phyloP scores from a whole-genome alignment of 2,113 vertebrate genomes.

The Cyprinus carpio region DNA sequence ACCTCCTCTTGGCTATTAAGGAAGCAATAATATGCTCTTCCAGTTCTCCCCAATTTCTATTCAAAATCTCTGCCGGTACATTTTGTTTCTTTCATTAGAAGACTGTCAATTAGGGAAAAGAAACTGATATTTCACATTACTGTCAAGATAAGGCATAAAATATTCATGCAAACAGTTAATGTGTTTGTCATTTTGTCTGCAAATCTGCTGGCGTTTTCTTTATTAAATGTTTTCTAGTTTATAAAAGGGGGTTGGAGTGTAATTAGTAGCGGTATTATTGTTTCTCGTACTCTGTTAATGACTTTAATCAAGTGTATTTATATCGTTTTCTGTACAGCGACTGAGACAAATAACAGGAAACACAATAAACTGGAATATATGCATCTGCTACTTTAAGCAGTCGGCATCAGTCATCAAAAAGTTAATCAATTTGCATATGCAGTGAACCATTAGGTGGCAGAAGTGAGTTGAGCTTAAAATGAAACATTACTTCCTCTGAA shows the following conservation, averaged over 20 bases:
- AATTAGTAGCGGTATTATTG: conserved; percentile 55
- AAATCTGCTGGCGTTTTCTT: conserved; percentile 84
- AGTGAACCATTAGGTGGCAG: conserved; percentile 71
- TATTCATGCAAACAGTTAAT: conserved; percentile 88
- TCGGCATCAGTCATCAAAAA: conserved; percentile 1
- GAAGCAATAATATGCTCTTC: conserved; percentile 44
- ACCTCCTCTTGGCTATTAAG: conserved; percentile 44
- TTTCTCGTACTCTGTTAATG: conserved; percentile 28
- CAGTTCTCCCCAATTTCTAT: conserved; percentile 45
- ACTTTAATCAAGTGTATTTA: conserved; percentile 53
- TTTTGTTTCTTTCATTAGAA: conserved; percentile 78
- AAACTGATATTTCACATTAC: conserved; percentile 87
- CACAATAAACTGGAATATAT: conserved; percentile 28
- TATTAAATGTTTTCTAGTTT: conserved; percentile 87
- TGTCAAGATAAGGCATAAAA: conserved; percentile 88
- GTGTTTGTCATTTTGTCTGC: conserved; percentile 83
- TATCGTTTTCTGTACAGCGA: conserved; percentile 26
- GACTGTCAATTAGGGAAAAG: conserved; percentile 88
- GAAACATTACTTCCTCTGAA: background rate
- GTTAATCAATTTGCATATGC: conserved; percentile 18
- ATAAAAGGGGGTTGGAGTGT: conserved; percentile 39
- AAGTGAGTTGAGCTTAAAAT: conserved; percentile 40
- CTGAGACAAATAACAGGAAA: conserved; percentile 44
- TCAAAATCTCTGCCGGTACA: conserved; percentile 35
- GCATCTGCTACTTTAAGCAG: conserved; percentile 7